A percentile compares a stretch with the other conserved stretches of the same genome.
phyloP scores from a whole-genome alignment of 2,797 vertebrate species.

The Dipus sagitta region DNA sequence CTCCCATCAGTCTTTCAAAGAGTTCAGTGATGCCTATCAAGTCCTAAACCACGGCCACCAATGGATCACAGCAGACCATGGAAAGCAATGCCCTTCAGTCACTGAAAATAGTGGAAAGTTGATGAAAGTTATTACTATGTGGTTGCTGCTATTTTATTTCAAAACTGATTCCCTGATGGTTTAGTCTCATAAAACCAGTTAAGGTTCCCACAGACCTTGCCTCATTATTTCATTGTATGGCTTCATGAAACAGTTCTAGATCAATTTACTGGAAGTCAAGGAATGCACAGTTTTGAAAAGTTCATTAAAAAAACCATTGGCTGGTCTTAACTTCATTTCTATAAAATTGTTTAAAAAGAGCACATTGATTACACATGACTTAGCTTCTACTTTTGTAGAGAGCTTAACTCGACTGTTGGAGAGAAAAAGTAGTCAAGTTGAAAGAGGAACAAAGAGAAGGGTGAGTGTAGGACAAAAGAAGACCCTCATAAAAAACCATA shows the following conservation, averaged over 20 bases:
- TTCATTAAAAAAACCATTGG: not conserved
- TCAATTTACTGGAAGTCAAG: constrained; percentile 16
- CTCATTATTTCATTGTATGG: not conserved
- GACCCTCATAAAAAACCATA: not conserved
- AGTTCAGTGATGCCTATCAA: not conserved
- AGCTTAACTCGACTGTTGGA: not conserved
- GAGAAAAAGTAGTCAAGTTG: not conserved
- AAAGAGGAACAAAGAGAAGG: not conserved
- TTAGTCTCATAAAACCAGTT: constrained; percentile 32
- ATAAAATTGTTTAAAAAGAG: not conserved
- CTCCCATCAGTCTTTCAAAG: not conserved
- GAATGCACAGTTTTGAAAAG: not conserved
- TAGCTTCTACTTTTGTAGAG: not conserved
- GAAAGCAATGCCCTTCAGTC: not conserved
- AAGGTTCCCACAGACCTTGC: constrained; percentile 7
- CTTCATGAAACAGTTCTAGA: not conserved
- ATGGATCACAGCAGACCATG: not conserved
- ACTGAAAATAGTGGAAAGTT: not conserved
- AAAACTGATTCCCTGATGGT: not conserved
- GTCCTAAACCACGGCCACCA: not conserved
- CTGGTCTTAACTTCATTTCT: not conserved
- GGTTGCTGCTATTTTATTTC: constrained; percentile 11
- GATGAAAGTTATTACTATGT: not conserved
- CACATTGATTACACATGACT: not conserved
- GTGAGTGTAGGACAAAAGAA: not conserved